Conservation (phyloP, 2,113 vertebrate genomes). For the Sphyrna mokarran region DNA sequence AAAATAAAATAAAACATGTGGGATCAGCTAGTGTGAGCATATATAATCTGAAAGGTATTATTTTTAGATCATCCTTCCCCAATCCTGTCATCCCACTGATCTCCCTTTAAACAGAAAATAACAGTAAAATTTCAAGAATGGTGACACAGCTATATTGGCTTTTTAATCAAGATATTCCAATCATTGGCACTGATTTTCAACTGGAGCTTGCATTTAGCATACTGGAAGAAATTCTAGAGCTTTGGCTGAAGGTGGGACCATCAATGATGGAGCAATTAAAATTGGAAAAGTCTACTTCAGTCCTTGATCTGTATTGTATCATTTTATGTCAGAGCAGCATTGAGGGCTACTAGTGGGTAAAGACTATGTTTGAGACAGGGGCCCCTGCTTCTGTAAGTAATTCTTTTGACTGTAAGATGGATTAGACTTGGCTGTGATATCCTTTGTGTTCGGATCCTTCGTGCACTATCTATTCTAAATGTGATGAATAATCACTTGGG, state of each 20-base stretch:
- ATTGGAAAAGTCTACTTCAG: neutral
- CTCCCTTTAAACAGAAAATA: neutral
- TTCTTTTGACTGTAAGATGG: neutral
- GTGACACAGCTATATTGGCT: neutral
- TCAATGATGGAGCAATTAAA: neutral
- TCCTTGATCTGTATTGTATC: neutral
- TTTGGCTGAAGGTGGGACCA: neutral
- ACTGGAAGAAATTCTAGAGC: neutral
- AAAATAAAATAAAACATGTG: neutral
- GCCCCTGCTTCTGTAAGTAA: neutral
- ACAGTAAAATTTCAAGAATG: neutral
- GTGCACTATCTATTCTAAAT: neutral
- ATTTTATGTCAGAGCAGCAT: neutral
- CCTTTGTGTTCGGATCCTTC: neutral
- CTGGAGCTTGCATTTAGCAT: neutral
- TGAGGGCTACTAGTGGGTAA: neutral
- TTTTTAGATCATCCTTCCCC: neutral
- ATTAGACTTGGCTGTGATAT: neutral
- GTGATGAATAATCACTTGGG: neutral
- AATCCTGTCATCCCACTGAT: neutral
- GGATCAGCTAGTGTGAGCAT: neutral
- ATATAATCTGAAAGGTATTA: neutral
- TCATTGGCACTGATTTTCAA: neutral
- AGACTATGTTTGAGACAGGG: neutral
- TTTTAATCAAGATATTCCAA: neutral